Evolutionary conservation across 1,140 invertebrate species (phyloP).

Genomic region (Conopomorpha cramerella): DNA sequence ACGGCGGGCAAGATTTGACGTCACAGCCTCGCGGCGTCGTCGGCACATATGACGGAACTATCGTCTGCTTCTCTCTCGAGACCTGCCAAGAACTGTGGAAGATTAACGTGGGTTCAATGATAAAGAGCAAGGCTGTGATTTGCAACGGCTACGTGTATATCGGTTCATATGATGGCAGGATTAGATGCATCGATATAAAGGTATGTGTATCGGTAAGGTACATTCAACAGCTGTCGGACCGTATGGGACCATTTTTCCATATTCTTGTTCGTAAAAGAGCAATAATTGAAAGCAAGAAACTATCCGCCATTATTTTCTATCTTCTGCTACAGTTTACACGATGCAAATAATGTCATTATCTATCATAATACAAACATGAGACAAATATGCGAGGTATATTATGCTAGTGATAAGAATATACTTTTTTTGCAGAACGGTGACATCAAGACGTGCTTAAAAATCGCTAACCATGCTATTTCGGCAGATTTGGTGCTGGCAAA

Average conservation of each 20-base stretch:
- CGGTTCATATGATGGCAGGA: slow-evolving; percentile 70
- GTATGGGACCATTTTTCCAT: too few species aligned
- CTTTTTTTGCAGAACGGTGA: slow-evolving; percentile 32
- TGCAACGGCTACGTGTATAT: slow-evolving; percentile 58
- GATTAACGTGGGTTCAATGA: slow-evolving; percentile 62
- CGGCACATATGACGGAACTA: slow-evolving; percentile 70
- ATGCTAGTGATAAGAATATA: too few species aligned
- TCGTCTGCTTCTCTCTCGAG: slow-evolving; percentile 65
- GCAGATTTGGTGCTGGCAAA: slow-evolving; percentile 63
- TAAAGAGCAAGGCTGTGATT: slow-evolving; percentile 69
- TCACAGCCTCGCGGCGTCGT: slow-evolving; percentile 26
- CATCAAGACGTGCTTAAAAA: slow-evolving; percentile 22
- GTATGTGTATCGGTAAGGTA: too few species aligned
- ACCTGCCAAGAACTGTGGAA: slow-evolving; percentile 65
- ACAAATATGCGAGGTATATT: too few species aligned
- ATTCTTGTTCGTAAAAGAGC: too few species aligned
- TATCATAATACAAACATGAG: too few species aligned
- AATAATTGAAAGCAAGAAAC: too few species aligned
- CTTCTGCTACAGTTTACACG: too few species aligned
- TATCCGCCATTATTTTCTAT: too few species aligned
- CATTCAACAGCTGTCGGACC: too few species aligned
- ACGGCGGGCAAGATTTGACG: slow-evolving; percentile 8
- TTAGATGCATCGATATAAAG: slow-evolving; percentile 64
- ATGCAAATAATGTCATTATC: too few species aligned
- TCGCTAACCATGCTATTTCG: slow-evolving; percentile 62